Percentiles rank a stretch among this genome's conserved stretches.
Conservation (phyloP, 2,797 vertebrate species). For the Pteronotus mesoamericanus region DNA sequence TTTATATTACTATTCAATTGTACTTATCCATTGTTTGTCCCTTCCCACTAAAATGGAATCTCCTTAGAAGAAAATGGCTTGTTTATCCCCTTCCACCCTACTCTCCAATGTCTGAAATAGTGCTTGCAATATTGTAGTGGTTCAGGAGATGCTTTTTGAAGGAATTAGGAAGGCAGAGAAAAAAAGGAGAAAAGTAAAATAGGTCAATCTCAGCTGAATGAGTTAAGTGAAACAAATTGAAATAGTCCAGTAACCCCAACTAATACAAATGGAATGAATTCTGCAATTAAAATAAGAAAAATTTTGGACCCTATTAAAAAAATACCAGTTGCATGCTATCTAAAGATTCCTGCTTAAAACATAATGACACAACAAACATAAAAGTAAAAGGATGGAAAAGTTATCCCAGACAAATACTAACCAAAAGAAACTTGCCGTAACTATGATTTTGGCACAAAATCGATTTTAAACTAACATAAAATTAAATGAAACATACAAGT, state of each 20-base stretch:
- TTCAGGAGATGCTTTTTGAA: background rate
- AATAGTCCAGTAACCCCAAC: background rate
- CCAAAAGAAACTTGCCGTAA: background rate
- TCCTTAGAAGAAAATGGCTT: background rate
- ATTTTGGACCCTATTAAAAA: background rate
- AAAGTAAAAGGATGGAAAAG: background rate
- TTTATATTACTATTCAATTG: background rate
- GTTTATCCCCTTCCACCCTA: background rate
- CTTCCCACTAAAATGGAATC: background rate
- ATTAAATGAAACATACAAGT: background rate
- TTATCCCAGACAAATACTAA: background rate
- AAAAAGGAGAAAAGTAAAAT: background rate
- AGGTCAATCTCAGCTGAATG: background rate
- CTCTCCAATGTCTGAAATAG: background rate
- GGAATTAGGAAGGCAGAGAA: background rate
- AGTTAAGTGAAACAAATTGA: constrained; percentile 30
- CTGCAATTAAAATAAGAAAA: background rate
- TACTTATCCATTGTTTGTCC: background rate
- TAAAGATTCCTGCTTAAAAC: constrained; percentile 8
- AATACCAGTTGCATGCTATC: background rate
- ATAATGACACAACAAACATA: background rate
- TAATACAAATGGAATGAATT: background rate
- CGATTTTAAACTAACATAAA: background rate
- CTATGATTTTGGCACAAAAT: background rate
- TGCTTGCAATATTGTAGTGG: background rate